Evolutionary conservation across 1,140 invertebrate species (phyloP).

Genomic region (Lepidotrigona ventralis): DNA sequence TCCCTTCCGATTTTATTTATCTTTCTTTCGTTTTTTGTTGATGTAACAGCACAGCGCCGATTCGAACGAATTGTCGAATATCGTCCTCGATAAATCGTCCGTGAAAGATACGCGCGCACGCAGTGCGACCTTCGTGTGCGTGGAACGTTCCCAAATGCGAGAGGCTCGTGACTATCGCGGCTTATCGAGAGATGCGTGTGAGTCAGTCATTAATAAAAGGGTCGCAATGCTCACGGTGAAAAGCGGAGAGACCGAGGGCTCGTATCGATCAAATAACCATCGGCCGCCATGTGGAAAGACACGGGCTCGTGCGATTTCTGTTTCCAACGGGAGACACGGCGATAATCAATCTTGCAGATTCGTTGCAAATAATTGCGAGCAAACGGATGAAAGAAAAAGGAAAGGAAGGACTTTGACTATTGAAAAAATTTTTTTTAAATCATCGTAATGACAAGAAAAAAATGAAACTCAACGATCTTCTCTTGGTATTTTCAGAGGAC

Average conservation of each 20-base stretch:
- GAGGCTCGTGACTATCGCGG: slow-evolving; percentile 58
- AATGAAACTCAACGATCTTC: too few relatives aligned
- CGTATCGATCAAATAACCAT: slow-evolving; percentile 70
- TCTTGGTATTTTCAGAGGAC: too few relatives aligned
- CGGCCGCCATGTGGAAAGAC: slow-evolving; percentile 58
- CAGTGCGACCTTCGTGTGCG: slow-evolving; percentile 14
- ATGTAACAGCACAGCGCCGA: too few relatives aligned
- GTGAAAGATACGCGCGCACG: slow-evolving; percentile 18
- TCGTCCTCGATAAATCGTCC: slow-evolving; percentile 25
- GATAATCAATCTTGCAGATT: neutral
- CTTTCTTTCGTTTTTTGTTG: neutral
- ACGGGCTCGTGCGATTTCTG: slow-evolving; percentile 42
- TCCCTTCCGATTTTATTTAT: neutral
- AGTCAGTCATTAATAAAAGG: slow-evolving; percentile 66
- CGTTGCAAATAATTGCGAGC: neutral
- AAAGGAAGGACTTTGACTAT: neutral
- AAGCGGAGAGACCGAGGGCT: slow-evolving; percentile 54
- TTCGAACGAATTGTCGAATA: neutral
- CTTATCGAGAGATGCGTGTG: slow-evolving; percentile 65
- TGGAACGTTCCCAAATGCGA: slow-evolving; percentile 33
- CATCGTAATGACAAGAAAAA: too few relatives aligned
- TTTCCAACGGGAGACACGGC: slow-evolving; percentile 7
- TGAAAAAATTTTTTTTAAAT: neutral
- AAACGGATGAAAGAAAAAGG: neutral
- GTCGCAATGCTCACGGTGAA: slow-evolving; percentile 49